Conservation (phyloP, 2,113 vertebrate species). For the Nyctibius bracteatus region DNA sequence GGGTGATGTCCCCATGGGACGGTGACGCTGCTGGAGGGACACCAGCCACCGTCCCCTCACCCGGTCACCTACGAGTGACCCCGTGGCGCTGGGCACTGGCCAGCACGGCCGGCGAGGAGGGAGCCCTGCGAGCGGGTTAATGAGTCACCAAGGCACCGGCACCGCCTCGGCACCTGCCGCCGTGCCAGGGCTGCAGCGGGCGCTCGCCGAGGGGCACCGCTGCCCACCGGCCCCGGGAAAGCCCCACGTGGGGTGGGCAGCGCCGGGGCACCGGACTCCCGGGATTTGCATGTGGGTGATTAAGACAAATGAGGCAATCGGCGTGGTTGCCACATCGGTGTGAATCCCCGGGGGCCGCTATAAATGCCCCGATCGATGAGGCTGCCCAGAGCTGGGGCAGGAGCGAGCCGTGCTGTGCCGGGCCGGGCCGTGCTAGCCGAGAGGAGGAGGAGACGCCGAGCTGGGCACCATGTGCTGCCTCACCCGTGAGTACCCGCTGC, state of each 20-base stretch:
- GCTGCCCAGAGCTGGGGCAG: conserved; percentile 5
- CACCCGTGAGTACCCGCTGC: conserved; percentile 18
- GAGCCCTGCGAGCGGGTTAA: not conserved
- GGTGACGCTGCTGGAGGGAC: not conserved
- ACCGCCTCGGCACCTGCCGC: rapidly evolving
- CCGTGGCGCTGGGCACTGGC: rapidly evolving
- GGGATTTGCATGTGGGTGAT: conserved; percentile 33
- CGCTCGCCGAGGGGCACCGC: not conserved
- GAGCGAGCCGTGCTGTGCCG: not conserved
- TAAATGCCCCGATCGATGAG: conserved; percentile 54
- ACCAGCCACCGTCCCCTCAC: not conserved
- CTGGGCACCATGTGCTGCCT: not conserved
- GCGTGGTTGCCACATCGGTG: conserved; percentile 27
- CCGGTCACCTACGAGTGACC: not conserved
- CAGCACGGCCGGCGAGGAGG: not conserved
- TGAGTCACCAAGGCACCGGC: not conserved
- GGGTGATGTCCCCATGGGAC: rapidly evolving
- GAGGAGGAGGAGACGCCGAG: not conserved
- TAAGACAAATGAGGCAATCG: conserved; percentile 51
- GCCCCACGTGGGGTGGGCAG: not conserved
- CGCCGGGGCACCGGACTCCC: not conserved
- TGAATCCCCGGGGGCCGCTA: conserved; percentile 46
- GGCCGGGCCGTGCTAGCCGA: not conserved
- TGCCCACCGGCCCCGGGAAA: not conserved
- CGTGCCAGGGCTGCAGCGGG: not conserved